Percentiles rank a stretch among this genome's conserved stretches.
Evolutionary conservation across 2,797 vertebrate genomes (phyloP).

Genomic region (Xenops minutus): DNA sequence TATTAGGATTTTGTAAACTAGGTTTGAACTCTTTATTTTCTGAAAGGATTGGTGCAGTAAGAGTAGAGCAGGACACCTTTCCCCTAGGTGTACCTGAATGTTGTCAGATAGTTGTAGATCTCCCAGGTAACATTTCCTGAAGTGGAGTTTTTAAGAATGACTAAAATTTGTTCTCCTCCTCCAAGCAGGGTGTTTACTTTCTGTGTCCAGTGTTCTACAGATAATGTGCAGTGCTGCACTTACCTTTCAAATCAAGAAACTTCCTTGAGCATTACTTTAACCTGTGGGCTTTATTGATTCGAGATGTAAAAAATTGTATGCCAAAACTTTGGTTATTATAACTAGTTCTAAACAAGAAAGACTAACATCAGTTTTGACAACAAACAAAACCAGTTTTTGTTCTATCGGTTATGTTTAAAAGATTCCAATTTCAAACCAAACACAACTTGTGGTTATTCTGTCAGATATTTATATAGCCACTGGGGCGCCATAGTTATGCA

Average conservation of each 20-base stretch:
- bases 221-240: constrained; percentile 24
- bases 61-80: not conserved
- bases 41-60: not conserved
- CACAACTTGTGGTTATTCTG: constrained; percentile 90
- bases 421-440: constrained; percentile 89
- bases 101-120: not conserved
- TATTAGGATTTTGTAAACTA: not conserved
- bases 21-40: not conserved
- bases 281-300: constrained; percentile 36
- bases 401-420: constrained; percentile 79
- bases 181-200: constrained; percentile 26
- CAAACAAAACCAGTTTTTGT: constrained; percentile 82
- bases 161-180: constrained; percentile 13
- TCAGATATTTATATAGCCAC: constrained; percentile 90
- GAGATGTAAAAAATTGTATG: constrained; percentile 53
- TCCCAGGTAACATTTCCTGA: not conserved
- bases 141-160: constrained; percentile 27
- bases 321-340: constrained; percentile 61
- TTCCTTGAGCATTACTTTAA: constrained; percentile 43
- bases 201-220: constrained; percentile 27
- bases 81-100: not conserved
- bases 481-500: constrained; percentile 84
- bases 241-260: not conserved
- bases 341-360: constrained; percentile 73
- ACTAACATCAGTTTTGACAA: constrained; percentile 77